phyloP scores from a whole-genome alignment of 2,888 invertebrate genomes.

The Schizaphis graminum region DNA sequence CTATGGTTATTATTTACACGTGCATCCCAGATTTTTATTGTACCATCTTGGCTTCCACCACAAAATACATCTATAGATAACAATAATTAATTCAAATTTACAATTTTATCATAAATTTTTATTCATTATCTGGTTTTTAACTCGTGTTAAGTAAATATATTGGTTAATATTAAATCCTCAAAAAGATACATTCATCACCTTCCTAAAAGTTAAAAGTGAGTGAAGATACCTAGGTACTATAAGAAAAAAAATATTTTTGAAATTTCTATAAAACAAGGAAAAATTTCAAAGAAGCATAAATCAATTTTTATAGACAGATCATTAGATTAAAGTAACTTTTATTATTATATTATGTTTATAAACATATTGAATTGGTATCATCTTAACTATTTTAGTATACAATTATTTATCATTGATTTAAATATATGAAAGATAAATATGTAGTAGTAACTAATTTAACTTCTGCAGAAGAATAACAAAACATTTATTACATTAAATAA shows the following conservation, averaged over 20 bases:
- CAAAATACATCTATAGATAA: constrained; percentile 54
- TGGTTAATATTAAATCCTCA: too few species aligned
- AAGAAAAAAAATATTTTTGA: background rate
- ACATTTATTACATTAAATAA: background rate
- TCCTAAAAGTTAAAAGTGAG: background rate
- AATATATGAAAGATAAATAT: background rate
- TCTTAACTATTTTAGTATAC: background rate
- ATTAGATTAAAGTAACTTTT: background rate
- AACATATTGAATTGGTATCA: background rate
- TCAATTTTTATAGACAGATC: background rate
- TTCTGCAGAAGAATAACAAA: background rate
- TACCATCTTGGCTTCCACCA: constrained; percentile 22
- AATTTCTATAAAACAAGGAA: background rate
- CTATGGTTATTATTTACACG: background rate
- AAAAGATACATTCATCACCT: background rate
- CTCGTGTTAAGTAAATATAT: background rate
- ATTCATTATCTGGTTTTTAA: background rate
- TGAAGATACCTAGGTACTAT: background rate
- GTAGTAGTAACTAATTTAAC: background rate
- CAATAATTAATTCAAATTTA: background rate
- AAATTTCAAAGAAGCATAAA: background rate
- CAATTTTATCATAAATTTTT: background rate
- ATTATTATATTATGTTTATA: background rate
- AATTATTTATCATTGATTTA: background rate
- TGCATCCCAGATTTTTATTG: constrained; percentile 44